These are phyloP conservation scores for Trichomalopsis sarcophagae DNA, from an alignment of 1,140 invertebrate species.

Conservation along the genomic window DNA sequence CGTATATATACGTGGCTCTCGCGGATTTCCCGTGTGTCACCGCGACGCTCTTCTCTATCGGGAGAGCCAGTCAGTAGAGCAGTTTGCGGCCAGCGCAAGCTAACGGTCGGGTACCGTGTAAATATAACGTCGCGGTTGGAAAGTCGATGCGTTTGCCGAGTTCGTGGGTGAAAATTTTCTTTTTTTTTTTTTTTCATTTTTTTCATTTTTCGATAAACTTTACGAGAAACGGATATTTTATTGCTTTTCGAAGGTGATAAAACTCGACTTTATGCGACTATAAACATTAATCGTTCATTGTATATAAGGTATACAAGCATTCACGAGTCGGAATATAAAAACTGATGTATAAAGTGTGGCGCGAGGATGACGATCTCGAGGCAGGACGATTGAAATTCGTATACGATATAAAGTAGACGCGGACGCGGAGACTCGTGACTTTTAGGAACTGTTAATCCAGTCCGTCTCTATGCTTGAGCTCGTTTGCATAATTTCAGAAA, in stretches of 20 bases:
- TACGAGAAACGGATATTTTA: too few species aligned
- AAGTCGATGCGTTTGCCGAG: too few species aligned
- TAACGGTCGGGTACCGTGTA: too few species aligned
- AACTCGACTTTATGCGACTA: too few species aligned
- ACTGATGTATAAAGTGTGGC: neutral
- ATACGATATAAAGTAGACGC: neutral
- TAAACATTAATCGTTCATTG: too few species aligned
- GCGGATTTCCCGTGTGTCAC: slow-evolving; percentile 13
- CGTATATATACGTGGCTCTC: neutral
- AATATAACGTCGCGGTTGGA: too few species aligned
- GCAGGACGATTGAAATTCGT: neutral
- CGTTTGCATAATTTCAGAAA: neutral
- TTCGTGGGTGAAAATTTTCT: too few species aligned
- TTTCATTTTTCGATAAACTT: too few species aligned
- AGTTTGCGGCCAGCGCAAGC: neutral
- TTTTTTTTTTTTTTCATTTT: too few species aligned
- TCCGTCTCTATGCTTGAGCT: neutral
- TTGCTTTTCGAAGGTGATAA: too few species aligned
- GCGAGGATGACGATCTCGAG: neutral
- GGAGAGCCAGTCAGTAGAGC: neutral
- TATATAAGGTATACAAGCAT: too few species aligned
- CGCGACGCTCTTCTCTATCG: neutral
- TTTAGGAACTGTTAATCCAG: neutral
- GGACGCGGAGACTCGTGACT: neutral
- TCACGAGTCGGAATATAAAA: neutral